These are phyloP conservation scores for Pandion haliaetus DNA, from an alignment of 2,113 vertebrate species.

Conservation along the genomic window DNA sequence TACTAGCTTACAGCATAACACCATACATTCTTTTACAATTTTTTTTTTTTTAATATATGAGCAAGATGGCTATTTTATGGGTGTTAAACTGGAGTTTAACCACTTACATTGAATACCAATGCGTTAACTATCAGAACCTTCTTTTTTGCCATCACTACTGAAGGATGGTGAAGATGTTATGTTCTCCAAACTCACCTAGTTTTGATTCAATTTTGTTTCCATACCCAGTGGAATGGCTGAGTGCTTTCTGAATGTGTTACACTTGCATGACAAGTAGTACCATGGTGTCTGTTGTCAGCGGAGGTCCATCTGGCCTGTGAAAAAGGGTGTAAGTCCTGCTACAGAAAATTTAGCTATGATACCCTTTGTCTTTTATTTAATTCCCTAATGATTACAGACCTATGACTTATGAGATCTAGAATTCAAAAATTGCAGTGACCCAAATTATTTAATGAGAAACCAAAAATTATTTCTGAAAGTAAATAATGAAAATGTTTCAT, in stretches of 20 bases:
- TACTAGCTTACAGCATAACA: not conserved
- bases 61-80: not conserved
- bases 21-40: not conserved
- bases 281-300: not conserved
- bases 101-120: not conserved
- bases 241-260: not conserved
- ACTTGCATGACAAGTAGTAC: not conserved
- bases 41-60: not conserved
- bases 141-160: not conserved
- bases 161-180: not conserved
- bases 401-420: not conserved
- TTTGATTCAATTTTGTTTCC: not conserved
- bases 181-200: not conserved
- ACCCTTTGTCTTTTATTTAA: not conserved
- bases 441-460: not conserved
- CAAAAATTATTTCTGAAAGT: not conserved
- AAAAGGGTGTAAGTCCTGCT: not conserved
- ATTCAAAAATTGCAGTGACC: not conserved
- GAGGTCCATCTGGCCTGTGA: not conserved
- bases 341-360: not conserved
- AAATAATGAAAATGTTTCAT: not conserved
- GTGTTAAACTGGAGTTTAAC: not conserved
- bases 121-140: not conserved
- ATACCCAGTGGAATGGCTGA: not conserved
- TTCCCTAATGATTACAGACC: not conserved